phyloP scores from a whole-genome alignment of 2,888 invertebrate genomes.

The Latrodectus hesperus region DNA sequence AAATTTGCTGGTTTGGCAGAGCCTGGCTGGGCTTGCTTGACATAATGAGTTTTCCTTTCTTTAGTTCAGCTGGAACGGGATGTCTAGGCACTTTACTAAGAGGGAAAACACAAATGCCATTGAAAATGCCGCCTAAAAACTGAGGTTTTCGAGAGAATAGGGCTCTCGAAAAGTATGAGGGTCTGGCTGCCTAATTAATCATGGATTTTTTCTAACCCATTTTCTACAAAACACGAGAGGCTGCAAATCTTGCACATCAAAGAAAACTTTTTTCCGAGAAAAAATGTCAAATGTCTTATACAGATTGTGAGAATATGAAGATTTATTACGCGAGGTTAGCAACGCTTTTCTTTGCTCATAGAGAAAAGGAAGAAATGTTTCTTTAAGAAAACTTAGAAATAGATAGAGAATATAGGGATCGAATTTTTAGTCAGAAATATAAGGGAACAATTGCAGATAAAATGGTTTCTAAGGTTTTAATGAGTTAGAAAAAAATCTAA shows the following conservation, averaged over 20 bases:
- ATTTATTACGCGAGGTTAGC: background rate
- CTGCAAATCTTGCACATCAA: background rate
- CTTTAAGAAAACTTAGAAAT: background rate
- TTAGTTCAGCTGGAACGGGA: background rate
- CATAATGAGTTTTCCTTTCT: background rate
- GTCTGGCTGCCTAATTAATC: background rate
- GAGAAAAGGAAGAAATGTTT: background rate
- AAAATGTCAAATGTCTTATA: background rate
- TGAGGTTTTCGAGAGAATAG: background rate
- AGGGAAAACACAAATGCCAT: background rate
- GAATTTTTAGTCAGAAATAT: too few relatives aligned
- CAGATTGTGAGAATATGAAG: conserved; percentile 3
- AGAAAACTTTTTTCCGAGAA: background rate
- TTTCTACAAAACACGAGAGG: background rate
- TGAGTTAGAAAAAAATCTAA: too few relatives aligned
- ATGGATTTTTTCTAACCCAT: background rate
- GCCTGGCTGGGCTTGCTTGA: background rate
- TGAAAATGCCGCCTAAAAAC: background rate
- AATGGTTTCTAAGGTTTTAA: too few relatives aligned
- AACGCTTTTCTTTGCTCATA: background rate
- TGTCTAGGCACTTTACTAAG: background rate
- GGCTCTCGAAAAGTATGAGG: background rate
- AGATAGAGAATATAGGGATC: background rate
- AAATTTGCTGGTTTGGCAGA: background rate
- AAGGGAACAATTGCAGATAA: too few relatives aligned